phyloP scores from a whole-genome alignment of 2,113 vertebrate genomes.

The Zingel zingel region DNA sequence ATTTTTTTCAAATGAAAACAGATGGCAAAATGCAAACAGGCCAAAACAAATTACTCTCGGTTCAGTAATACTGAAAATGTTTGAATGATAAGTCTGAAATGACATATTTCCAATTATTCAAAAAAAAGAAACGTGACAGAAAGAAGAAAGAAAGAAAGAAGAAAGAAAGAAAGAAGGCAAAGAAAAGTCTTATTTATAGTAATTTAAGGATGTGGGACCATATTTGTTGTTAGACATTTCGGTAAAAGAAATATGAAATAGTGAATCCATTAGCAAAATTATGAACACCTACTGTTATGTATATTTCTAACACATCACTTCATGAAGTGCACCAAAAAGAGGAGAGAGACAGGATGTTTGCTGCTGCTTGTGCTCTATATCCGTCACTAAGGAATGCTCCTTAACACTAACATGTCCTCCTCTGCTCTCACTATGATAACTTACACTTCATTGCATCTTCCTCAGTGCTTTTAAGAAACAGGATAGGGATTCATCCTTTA shows the following conservation, averaged over 20 bases:
- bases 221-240: background rate
- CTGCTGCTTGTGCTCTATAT: constrained; percentile 53
- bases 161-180: background rate
- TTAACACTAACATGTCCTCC: constrained; percentile 80
- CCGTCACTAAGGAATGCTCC: constrained; percentile 78
- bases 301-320: constrained; percentile 1
- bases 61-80: constrained; percentile 20
- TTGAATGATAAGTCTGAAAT: background rate
- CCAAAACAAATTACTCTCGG: constrained; percentile 39
- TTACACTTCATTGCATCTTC: constrained; percentile 42
- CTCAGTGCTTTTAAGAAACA: constrained; percentile 30
- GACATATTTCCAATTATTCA: background rate
- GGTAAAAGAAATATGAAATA: background rate
- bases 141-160: background rate
- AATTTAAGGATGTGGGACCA: too few species aligned
- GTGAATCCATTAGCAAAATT: background rate
- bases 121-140: background rate
- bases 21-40: constrained; percentile 41
- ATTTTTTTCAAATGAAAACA: constrained; percentile 61
- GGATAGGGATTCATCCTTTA: constrained; percentile 25
- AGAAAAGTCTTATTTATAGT: background rate
- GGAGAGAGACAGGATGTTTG: constrained; percentile 37
- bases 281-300: background rate
- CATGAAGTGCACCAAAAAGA: background rate
- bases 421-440: constrained; percentile 61